Conservation (phyloP, 2,888 invertebrate species). For the Rotaria magnacalcarata region DNA sequence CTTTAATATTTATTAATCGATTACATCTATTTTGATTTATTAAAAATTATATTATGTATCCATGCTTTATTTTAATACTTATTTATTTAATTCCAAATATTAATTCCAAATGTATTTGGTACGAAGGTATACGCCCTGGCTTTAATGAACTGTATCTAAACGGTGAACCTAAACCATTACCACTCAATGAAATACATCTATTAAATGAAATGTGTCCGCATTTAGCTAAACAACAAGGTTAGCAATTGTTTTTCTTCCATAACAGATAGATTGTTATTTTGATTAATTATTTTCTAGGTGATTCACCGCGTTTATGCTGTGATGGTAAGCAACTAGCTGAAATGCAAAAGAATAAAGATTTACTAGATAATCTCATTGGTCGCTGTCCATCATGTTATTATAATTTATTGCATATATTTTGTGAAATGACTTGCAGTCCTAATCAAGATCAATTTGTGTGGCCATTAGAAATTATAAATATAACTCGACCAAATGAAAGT, state of each 20-base stretch:
- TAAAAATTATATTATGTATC: background rate
- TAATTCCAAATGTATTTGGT: conserved; percentile 33
- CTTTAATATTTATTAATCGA: no score
- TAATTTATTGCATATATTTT: conserved; percentile 42
- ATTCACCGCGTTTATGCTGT: background rate
- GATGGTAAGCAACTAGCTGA: background rate
- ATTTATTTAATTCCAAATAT: background rate
- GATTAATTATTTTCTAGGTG: background rate
- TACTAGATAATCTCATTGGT: background rate
- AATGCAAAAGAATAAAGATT: background rate
- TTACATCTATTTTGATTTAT: background rate
- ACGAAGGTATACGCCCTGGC: conserved; percentile 20
- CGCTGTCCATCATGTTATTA: conserved; percentile 46
- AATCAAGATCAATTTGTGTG: conserved; percentile 42
- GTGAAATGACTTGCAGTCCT: conserved; percentile 45
- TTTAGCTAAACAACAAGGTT: background rate
- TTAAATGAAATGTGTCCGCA: conserved; percentile 25
- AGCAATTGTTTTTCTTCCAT: background rate
- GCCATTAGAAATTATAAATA: background rate
- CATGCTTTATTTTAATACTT: background rate
- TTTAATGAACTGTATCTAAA: background rate
- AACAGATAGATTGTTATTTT: background rate
- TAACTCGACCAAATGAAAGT: background rate
- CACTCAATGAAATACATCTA: background rate
- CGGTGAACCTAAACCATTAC: conserved; percentile 23